Evolutionary conservation across 2,113 vertebrate species (phyloP).

Genomic region (Caracal caracal): DNA sequence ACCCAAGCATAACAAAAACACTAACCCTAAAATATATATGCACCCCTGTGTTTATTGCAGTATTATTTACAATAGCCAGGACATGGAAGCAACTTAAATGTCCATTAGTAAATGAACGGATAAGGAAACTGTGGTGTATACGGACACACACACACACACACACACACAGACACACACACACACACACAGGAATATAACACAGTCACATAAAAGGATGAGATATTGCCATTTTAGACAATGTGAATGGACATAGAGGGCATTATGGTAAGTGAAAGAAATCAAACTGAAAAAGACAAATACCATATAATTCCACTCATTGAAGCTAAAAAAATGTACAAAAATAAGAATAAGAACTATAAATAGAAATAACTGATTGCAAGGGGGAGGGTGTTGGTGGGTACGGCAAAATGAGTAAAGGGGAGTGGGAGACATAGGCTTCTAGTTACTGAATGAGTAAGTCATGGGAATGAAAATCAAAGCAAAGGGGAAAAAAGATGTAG

Average conservation of each 20-base stretch:
- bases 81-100: neutral
- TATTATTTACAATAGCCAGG: neutral
- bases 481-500: neutral
- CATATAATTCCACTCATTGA: neutral
- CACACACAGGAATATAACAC: neutral
- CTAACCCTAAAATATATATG: neutral
- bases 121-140: neutral
- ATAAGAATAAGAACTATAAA: neutral
- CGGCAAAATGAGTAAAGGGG: neutral
- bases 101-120: neutral
- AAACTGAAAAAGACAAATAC: neutral
- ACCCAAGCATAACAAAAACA: neutral
- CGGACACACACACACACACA: neutral
- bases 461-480: neutral
- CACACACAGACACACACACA: neutral
- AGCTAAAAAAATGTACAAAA: neutral
- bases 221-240: neutral
- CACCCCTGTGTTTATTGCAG: neutral
- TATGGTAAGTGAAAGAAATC: neutral
- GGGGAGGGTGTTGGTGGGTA: neutral
- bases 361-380: neutral
- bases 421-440: neutral
- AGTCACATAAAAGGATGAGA: neutral
- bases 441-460: neutral
- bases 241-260: neutral